phyloP scores from a whole-genome alignment of 1,140 invertebrate genomes.

The Dryas iulia region DNA sequence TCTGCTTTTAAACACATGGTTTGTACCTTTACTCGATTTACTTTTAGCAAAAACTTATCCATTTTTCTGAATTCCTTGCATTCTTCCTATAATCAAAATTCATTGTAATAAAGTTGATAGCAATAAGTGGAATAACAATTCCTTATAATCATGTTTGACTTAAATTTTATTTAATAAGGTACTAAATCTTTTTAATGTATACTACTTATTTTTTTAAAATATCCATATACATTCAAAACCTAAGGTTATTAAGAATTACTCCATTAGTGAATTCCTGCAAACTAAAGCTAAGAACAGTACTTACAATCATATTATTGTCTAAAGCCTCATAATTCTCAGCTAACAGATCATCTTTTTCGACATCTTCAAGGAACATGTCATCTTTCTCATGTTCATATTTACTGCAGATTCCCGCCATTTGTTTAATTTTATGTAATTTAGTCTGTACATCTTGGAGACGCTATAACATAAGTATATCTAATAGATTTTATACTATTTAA shows the following conservation, averaged over 20 bases:
- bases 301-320: conserved; percentile 60
- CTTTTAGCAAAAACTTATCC: conserved; percentile 74
- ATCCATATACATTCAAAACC: too few relatives aligned
- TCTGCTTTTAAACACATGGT: conserved; percentile 65
- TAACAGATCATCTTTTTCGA: conserved; percentile 31
- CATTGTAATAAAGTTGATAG: neutral
- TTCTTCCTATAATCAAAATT: conserved; percentile 51
- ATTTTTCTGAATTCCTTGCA: conserved; percentile 70
- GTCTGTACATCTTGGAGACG: conserved; percentile 54
- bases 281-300: too few relatives aligned
- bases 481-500: too few relatives aligned
- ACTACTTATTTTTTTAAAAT: too few relatives aligned
- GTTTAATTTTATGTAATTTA: conserved; percentile 64
- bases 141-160: too few relatives aligned
- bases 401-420: conserved; percentile 66
- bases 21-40: conserved; percentile 69
- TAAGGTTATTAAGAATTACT: too few relatives aligned
- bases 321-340: conserved; percentile 50
- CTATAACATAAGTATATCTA: conserved; percentile 49
- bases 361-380: conserved; percentile 38
- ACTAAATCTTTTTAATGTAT: too few relatives aligned
- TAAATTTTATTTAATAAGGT: too few relatives aligned
- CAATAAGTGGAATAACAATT: too few relatives aligned
- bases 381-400: conserved; percentile 72
- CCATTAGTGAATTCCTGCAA: too few relatives aligned